phyloP scores from a whole-genome alignment of 2,888 invertebrate species.

The Nymphalis urticae region DNA sequence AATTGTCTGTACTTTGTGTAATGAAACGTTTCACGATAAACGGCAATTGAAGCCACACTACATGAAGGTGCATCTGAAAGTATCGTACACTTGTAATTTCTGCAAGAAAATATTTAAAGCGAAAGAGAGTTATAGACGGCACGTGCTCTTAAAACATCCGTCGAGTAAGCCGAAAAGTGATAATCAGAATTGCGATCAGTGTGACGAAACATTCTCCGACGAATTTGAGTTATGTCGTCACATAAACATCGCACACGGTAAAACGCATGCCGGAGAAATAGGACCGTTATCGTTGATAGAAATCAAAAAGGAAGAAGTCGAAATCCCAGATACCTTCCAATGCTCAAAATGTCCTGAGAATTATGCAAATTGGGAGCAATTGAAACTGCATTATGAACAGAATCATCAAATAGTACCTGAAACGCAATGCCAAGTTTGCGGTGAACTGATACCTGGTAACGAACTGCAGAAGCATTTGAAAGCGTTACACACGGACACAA shows the following conservation, averaged over 20 bases:
- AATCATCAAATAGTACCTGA: constrained; percentile 56
- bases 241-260: constrained; percentile 55
- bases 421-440: constrained; percentile 71
- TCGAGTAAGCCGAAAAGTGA: constrained; percentile 37
- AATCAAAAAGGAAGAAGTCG: constrained; percentile 60
- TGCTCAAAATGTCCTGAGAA: constrained; percentile 67
- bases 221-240: constrained; percentile 70
- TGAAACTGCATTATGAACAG: constrained; percentile 63
- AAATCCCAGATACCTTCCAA: constrained; percentile 56
- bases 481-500: constrained; percentile 49
- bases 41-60: constrained; percentile 67
- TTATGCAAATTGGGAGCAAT: constrained; percentile 58
- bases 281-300: constrained; percentile 38
- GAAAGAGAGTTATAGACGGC: constrained; percentile 68
- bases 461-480: constrained; percentile 69
- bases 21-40: constrained; percentile 68
- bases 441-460: constrained; percentile 55
- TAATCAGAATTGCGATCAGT: constrained; percentile 65
- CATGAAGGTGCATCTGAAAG: constrained; percentile 69
- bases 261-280: constrained; percentile 33
- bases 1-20: constrained; percentile 65
- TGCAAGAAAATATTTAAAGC: constrained; percentile 69
- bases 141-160: constrained; percentile 66
- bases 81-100: constrained; percentile 63
- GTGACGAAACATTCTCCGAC: constrained; percentile 60